Conservation (phyloP, 2,797 vertebrate species). For the Xenopus petersii region DNA sequence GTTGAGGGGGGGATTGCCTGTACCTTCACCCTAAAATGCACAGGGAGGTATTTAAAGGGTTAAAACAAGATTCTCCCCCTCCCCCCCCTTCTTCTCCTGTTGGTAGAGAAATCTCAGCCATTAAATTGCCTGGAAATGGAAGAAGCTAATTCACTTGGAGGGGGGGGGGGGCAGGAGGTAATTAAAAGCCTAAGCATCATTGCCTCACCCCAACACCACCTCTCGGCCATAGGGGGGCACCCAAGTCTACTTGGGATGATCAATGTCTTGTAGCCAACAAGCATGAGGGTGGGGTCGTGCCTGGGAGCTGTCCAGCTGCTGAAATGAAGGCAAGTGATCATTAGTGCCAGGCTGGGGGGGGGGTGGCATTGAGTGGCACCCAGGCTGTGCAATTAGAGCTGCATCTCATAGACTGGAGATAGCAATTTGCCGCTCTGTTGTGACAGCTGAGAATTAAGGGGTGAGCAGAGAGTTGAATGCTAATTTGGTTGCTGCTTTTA, state of each 20-base stretch:
- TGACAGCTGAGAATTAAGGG: slow-evolving; percentile 41
- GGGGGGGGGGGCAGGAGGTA: background rate
- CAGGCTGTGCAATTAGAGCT: slow-evolving; percentile 20
- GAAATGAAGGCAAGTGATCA: slow-evolving; percentile 14
- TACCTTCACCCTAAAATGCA: background rate
- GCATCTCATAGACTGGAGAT: slow-evolving; percentile 20
- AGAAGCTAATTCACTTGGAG: slow-evolving; percentile 24
- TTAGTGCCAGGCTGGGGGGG: slow-evolving; percentile 3
- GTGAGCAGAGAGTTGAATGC: slow-evolving; percentile 20
- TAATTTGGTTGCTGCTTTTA: slow-evolving; percentile 14
- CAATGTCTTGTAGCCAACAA: background rate
- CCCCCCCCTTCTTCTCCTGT: slow-evolving; percentile 20
- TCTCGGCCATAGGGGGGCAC: background rate
- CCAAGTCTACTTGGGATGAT: background rate
- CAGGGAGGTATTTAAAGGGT: slow-evolving; percentile 11
- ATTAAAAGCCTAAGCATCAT: background rate
- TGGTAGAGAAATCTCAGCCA: slow-evolving; percentile 39
- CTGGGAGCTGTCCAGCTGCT: slow-evolving; percentile 41
- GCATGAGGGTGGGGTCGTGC: background rate
- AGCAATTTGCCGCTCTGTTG: slow-evolving; percentile 39
- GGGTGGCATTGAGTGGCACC: background rate
- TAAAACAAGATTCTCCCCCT: slow-evolving; percentile 12
- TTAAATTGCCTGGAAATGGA: slow-evolving; percentile 19
- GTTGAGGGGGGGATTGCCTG: too few species aligned
- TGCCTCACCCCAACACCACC: background rate